Evolutionary conservation across 2,797 vertebrate species (phyloP), one percentile per base, ranked within the genome.

Genomic region (Micrastur ruficollis): DNA sequence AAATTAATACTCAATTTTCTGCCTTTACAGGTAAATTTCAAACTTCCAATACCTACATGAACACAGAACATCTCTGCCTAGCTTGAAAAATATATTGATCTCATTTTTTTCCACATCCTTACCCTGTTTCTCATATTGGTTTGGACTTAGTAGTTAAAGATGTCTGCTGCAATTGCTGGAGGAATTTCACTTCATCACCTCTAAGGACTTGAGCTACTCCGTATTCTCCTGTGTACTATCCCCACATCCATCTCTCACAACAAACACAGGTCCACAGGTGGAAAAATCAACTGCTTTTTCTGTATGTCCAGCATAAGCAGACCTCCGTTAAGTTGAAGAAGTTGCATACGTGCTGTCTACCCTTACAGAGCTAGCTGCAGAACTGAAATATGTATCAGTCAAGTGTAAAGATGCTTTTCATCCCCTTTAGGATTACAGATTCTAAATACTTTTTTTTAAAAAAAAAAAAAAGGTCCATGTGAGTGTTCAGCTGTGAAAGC

Each of bases 241-340:
- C 47, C 71, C 18, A 34, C 23, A 53, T 2, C 8, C 31, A 31
- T 9, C 5, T 2, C 10, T 49, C n/a, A 56, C 36, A 40, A 25
- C 22, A 82, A 31, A 8, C 18, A 49, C 38, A 42, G 9, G 23
- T 36, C 19, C 3, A 0, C 0, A 2, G 36, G 22, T 8, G 21
- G n/a, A 81, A 76, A 92, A 74, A 49, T 32, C 20, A 66, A 26
- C 62, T 62, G 27, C 6, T 44, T 85, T 61, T 36, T 70, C 63
- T 78, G 7, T 15, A 14, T 14, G 16, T 42, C 50, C 50, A 44
- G 36, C 40, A 38, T 9, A 49, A 73, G 23, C 12, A 82, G 26
- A 36, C 31, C 23, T 71, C 42, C 1, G 1, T 34, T 40, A 40
- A 56, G 9, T 8, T 34, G 56, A 67, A 67, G 26, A 22, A 74